phyloP scores from a whole-genome alignment of 1,140 invertebrate species.

The Megalopta genalis region DNA sequence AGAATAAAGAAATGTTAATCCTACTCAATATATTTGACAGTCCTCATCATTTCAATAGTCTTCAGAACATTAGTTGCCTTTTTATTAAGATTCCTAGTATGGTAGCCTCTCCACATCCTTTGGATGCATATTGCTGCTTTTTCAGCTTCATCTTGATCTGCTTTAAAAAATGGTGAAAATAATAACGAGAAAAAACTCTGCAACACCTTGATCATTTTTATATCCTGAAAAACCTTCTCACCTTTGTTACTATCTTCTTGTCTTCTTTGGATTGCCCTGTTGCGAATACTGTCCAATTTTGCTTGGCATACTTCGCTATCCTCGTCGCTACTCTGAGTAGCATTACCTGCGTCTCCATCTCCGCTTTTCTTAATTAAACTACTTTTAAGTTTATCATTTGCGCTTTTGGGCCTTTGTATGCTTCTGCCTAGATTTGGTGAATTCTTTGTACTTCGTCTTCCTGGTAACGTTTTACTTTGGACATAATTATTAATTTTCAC shows the following conservation, averaged over 20 bases:
- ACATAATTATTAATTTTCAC: constrained; percentile 78
- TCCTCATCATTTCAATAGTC: constrained; percentile 88
- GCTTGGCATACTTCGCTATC: constrained; percentile 83
- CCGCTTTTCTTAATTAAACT: constrained; percentile 61
- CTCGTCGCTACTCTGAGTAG: constrained; percentile 79
- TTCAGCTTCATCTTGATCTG: constrained; percentile 72
- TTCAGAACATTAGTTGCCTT: constrained; percentile 87
- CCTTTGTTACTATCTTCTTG: constrained; percentile 78
- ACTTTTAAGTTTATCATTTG: constrained; percentile 65
- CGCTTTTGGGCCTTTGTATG: constrained; percentile 67
- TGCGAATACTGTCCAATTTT: constrained; percentile 82
- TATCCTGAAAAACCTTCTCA: constrained; percentile 60
- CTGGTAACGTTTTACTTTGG: constrained; percentile 73
- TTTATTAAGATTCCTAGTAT: constrained; percentile 88
- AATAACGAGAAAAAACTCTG: background rate
- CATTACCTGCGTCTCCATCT: constrained; percentile 57
- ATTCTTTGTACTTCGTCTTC: constrained; percentile 67
- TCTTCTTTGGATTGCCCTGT: constrained; percentile 81
- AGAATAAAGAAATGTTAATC: constrained; percentile 61
- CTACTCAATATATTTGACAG: constrained; percentile 93
- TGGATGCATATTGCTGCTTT: constrained; percentile 90
- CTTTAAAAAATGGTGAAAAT: constrained; percentile 24
- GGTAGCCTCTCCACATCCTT: constrained; percentile 93
- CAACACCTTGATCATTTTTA: background rate
- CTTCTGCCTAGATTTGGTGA: constrained; percentile 71